Evolutionary conservation across 1,140 invertebrate genomes (phyloP).

Genomic region (Glossosoma conforme): DNA sequence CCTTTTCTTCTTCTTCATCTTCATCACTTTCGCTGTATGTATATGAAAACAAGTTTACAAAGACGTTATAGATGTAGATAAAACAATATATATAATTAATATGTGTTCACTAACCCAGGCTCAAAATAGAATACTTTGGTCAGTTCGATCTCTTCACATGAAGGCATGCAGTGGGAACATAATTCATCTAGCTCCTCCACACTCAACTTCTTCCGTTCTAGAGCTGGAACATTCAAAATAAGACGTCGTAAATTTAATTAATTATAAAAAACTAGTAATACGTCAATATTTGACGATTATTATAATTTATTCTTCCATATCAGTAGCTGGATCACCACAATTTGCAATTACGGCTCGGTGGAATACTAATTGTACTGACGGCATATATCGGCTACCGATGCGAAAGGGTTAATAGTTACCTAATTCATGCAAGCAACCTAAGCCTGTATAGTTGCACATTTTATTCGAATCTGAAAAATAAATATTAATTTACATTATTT

Average conservation of each 20-base stretch:
- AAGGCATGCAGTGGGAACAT: conserved; percentile 46
- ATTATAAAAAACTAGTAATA: not conserved
- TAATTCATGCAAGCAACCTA: conserved; percentile 47
- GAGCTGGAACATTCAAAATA: conserved; percentile 9
- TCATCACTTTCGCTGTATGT: not conserved
- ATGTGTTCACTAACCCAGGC: conserved; percentile 31
- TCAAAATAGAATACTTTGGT: conserved; percentile 37
- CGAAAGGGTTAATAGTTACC: conserved; percentile 36
- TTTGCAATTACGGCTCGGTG: too few relatives aligned
- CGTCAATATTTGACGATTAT: too few relatives aligned
- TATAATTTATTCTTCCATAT: too few relatives aligned
- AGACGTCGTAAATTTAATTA: not conserved
- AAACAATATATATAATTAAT: too few relatives aligned
- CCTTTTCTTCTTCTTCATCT: not conserved
- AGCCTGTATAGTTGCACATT: conserved; percentile 49
- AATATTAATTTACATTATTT: conserved; percentile 3
- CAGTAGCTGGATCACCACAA: too few relatives aligned
- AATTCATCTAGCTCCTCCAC: conserved; percentile 35
- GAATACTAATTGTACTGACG: too few relatives aligned
- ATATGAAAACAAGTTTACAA: conserved; percentile 6
- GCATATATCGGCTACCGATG: too few relatives aligned
- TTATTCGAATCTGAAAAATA: conserved; percentile 40
- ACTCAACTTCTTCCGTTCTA: conserved; percentile 35
- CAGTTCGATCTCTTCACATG: conserved; percentile 50
- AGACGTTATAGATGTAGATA: too few relatives aligned